Evolutionary conservation across 2,797 vertebrate genomes (phyloP), one percentile per base, ranked within the genome.

Genomic region (Spondyliosoma cantharus): DNA sequence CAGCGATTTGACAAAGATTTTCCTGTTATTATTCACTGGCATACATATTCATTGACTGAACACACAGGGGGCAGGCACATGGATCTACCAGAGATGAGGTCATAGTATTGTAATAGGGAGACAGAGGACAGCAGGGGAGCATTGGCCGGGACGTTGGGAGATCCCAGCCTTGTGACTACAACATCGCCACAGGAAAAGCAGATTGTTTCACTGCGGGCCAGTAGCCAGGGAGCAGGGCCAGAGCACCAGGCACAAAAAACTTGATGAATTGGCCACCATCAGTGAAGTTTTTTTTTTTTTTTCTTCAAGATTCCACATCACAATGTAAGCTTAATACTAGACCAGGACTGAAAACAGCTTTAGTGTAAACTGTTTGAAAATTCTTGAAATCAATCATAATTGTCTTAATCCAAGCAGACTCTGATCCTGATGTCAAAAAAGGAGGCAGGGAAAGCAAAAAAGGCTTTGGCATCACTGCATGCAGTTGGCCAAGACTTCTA

Each of bases 41-140:
- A 91, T 93, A 91, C 89, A 92, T 94, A 94, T 93, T 93, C 89
- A 91, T 91, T 20, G 86, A 61, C 72, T 43, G 84, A 87, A 71
- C 78, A 78, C 76, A 68, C 76, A 64, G 76, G 82, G 79, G 72
- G 54, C 32, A 75, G 82, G 74, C 78, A 29, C 61, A 61, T n/a
- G 64, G 67, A 83, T 87, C 69, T 73, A 69, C 74, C 76, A 71
- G 73, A 65, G 87, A 92, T 89, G 90, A 89, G 88, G 90, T 90
- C 81, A 85, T 57, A 29, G 71, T 81, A 78, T 84, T 76, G 76
- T 84, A 86, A 89, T 57, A 74, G 70, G 27, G 73, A 91, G 84
- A 74, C 57, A 75, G 71, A 84, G 71, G 77, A 86, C 71, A 81
- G 84, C 72, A 64, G 84, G 85, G 60, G 65, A 65, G 69, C 1